Evolutionary conservation across 2,888 invertebrate species (phyloP), one percentile per base, ranked within the genome.

Genomic region (Epistrophe eligans): DNA sequence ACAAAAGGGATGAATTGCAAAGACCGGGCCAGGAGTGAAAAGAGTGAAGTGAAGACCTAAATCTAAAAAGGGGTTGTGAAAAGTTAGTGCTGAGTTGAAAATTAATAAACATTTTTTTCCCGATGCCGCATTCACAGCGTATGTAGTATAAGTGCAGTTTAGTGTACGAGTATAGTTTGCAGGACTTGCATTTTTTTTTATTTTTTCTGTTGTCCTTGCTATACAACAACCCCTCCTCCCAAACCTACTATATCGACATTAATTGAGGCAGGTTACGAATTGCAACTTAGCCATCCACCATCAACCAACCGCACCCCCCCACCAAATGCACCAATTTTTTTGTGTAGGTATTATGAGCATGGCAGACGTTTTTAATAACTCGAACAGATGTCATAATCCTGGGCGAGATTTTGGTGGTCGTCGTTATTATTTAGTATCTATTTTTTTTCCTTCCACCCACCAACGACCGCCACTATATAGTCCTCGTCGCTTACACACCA

Each of bases 351-450:
- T 15, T 40, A 35, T 28, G 28, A 32, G 35, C 35, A 67, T 62
- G 79, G 73, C 88, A 88, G 88, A 79, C 84, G 79, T 84, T 88
- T 88, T 84, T 88, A 84, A 88, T 88, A 88, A 84, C 84, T 57
- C 88, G 84, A 88, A 84, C 88, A 88, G 87, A 88, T 88, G 87
- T 88, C 87, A 88, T 88, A 88, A 88, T 88, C 83, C 87, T 57
- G 73, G 74, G 50, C 70, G 74, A 79, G 79, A 79, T 76, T 74
- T 57, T 43, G 79, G 64, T 58, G 76, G 70, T 62, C 28, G 83
- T 79, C 62, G 55, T 67, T 45, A 32, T 64, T 43, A 43, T 64
- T 28, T 64, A 45, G 28, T 32, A 55, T 24, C 24, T 24, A 24
- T 32, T 55, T 55, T 32, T 72, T 67, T 48, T n/a, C 40, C 17